Evolutionary conservation across 2,797 vertebrate genomes (phyloP), one percentile per base, ranked within the genome.

Genomic region (Bovichtus diacanthus): DNA sequence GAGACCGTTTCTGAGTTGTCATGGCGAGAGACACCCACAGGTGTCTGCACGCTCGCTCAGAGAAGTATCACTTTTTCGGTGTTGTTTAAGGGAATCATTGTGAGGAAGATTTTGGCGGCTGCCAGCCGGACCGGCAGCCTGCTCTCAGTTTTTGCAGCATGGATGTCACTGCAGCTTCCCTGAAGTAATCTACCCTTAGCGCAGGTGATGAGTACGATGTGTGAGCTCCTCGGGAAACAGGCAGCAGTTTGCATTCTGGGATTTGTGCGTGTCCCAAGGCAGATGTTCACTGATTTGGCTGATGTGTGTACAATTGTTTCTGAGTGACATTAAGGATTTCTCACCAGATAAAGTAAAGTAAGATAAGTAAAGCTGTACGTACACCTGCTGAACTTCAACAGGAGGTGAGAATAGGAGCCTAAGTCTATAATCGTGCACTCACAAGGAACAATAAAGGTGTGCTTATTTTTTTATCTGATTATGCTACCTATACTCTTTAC

Each of bases 11-110:
- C 34, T 62, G 46, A 80, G 81, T 66, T 86, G 81, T 77, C 78
- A 77, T 82, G 72, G 81, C 83, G 79, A 55, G 44, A 77, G 79
- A 85, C 82, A 86, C 88, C 84, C 78, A 86, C 78, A 82, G 79
- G 84, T 90, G 82, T 84, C 77, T 73, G 73, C 64, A 69, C 61
- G 16, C 62, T 82, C 29, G 25, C 67, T 71, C 15, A 7, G 63
- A 50, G 59, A 84, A 78, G 78, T 87, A 87, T 78, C 86, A 87
- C 58, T 86, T 90, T 82, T 75, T 49, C 63, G 7, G 25, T 66
- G 64, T 67, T 76, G 72, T 82, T 83, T 65, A 36, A 56, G 60
- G 51, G 53, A 41, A 71, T 87, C 70, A 39, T 34, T 77, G 75
- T 72, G 73, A 65, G 51, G 16, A 53, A 5, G 27, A 53, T 44